phyloP scores from a whole-genome alignment of 2,113 vertebrate species.

The Lamprotornis superbus region DNA sequence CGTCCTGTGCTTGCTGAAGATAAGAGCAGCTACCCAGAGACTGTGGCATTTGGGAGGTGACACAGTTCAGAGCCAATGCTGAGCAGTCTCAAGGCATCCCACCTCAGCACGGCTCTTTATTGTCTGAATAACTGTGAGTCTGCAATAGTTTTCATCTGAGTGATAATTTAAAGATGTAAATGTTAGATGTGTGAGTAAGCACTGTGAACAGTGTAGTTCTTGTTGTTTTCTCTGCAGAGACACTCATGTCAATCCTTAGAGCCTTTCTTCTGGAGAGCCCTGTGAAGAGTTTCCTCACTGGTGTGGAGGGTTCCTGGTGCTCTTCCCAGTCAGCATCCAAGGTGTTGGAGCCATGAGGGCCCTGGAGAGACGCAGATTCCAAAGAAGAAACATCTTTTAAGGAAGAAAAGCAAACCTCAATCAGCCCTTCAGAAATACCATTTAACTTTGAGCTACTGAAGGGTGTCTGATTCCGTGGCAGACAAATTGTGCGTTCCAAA shows the following conservation, averaged over 20 bases:
- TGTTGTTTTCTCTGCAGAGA: background rate
- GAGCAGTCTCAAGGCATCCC: background rate
- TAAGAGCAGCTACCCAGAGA: background rate
- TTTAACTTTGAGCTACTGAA: background rate
- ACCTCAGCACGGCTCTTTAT: background rate
- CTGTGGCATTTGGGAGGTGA: background rate
- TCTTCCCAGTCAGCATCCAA: background rate
- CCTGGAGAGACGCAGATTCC: background rate
- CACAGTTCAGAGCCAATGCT: rapidly evolving
- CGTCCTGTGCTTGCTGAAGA: background rate
- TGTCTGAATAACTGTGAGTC: background rate
- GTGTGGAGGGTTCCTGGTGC: rapidly evolving
- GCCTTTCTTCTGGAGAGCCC: background rate
- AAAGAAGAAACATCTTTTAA: background rate
- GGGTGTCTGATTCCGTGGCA: background rate
- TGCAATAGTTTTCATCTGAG: background rate
- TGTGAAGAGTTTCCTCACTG: background rate
- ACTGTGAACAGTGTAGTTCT: background rate
- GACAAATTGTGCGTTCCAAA: background rate
- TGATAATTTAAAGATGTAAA: background rate
- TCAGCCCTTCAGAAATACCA: background rate
- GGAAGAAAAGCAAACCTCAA: background rate
- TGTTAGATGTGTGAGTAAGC: background rate
- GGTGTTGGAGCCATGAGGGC: background rate
- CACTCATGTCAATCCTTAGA: background rate